Evolutionary conservation across 1,140 invertebrate genomes (phyloP).

Genomic region (Spodoptera litura): DNA sequence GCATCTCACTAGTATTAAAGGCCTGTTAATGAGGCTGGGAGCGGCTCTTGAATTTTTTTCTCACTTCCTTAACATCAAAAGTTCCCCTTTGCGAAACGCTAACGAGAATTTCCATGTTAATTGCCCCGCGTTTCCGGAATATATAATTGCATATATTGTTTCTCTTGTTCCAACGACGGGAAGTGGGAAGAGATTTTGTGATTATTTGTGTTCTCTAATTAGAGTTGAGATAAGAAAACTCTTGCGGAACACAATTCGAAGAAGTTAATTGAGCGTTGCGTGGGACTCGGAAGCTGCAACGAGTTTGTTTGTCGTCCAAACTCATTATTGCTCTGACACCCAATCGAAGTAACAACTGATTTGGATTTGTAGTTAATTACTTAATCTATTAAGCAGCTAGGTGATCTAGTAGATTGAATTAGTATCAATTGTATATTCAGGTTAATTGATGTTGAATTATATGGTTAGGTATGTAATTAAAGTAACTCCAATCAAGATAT

Average conservation of each 20-base stretch:
- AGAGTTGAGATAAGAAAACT: slow-evolving; percentile 62
- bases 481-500: too few relatives aligned
- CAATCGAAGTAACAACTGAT: background rate
- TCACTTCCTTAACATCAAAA: slow-evolving; percentile 80
- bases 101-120: slow-evolving; percentile 82
- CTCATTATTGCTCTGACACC: background rate
- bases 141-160: slow-evolving; percentile 81
- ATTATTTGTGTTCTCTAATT: slow-evolving; percentile 69
- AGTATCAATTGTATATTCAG: too few relatives aligned
- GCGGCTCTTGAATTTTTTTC: slow-evolving; percentile 74
- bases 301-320: slow-evolving; percentile 23
- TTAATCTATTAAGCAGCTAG: too few relatives aligned
- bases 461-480: too few relatives aligned
- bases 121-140: slow-evolving; percentile 74
- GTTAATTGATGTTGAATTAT: too few relatives aligned
- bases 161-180: slow-evolving; percentile 62
- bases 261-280: slow-evolving; percentile 52
- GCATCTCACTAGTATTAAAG: slow-evolving; percentile 75
- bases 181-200: slow-evolving; percentile 65
- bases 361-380: background rate
- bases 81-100: slow-evolving; percentile 78
- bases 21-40: slow-evolving; percentile 77
- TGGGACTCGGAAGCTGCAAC: slow-evolving; percentile 14
- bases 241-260: slow-evolving; percentile 48
- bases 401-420: too few relatives aligned